Percentiles rank a stretch among this genome's conserved stretches.
These are phyloP conservation scores for Ochropacha duplaris DNA, from an alignment of 2,888 invertebrate species.

Conservation along the genomic window DNA sequence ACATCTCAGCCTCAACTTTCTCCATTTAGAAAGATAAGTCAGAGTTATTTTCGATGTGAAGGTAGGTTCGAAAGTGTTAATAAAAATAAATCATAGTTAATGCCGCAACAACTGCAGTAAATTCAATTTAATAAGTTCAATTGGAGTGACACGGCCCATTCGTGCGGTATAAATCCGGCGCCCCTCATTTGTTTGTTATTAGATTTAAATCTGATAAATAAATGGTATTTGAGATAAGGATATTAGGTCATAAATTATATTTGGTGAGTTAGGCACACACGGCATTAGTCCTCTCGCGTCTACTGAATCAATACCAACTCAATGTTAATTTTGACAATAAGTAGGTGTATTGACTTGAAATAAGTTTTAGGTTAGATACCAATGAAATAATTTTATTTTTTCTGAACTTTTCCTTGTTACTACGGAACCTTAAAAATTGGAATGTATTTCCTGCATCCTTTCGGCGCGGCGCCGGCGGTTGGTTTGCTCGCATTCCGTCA, in stretches of 20 bases:
- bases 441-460: neutral
- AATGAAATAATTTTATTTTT: too few relatives aligned
- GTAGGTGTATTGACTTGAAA: too few relatives aligned
- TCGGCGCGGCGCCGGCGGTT: constrained; percentile 9
- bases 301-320: too few relatives aligned
- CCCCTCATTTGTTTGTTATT: constrained; percentile 52
- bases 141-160: constrained; percentile 69
- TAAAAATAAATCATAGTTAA: constrained; percentile 65
- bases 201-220: constrained; percentile 34
- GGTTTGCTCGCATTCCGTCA: constrained; percentile 42
- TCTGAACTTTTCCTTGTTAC: too few relatives aligned
- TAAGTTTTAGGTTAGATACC: too few relatives aligned
- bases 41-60: constrained; percentile 7
- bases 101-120: constrained; percentile 48
- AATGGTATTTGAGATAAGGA: constrained; percentile 29
- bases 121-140: constrained; percentile 73
- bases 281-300: too few relatives aligned
- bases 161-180: constrained; percentile 57
- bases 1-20: neutral
- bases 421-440: neutral
- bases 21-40: neutral
- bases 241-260: constrained; percentile 20
- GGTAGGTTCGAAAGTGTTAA: constrained; percentile 24
- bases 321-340: too few relatives aligned
- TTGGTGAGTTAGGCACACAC: constrained; percentile 12